A percentile compares a stretch with the other conserved stretches of the same genome.
Evolutionary conservation across 2,113 vertebrate species (phyloP).

Genomic region (Butorides virescens): DNA sequence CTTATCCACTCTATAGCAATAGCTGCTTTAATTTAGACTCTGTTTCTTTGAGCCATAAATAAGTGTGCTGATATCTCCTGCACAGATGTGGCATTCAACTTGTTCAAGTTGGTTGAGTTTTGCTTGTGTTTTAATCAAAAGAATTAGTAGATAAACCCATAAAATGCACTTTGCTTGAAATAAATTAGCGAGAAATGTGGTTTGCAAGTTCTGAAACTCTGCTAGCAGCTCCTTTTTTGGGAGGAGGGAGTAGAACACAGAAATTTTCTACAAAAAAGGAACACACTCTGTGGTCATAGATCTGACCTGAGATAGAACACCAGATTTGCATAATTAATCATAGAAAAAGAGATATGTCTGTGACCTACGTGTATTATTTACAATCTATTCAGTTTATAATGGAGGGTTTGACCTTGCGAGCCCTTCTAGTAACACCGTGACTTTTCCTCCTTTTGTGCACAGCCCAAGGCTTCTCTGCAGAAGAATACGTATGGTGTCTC

Average conservation of each 20-base stretch:
- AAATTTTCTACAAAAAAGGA: constrained; percentile 6
- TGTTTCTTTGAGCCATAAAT: constrained; percentile 81
- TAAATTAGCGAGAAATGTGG: constrained; percentile 55
- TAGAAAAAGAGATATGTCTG: constrained; percentile 44
- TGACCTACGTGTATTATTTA: constrained; percentile 60
- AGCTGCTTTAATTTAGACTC: constrained; percentile 86
- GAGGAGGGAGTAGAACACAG: not conserved
- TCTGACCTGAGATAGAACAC: constrained; percentile 36
- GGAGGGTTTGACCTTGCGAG: constrained; percentile 67
- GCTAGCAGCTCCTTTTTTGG: not conserved
- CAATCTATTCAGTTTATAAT: constrained; percentile 60
- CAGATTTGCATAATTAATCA: constrained; percentile 68
- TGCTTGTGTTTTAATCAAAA: constrained; percentile 74
- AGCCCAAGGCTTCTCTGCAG: not conserved
- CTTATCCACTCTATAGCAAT: constrained; percentile 84
- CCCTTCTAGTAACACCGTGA: not conserved
- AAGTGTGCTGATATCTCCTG: constrained; percentile 71
- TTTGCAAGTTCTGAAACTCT: constrained; percentile 26
- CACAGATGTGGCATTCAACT: constrained; percentile 79
- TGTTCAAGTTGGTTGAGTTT: constrained; percentile 75
- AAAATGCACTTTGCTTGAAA: constrained; percentile 67
- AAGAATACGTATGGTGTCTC: rapidly evolving
- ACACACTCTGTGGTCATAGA: constrained; percentile 4
- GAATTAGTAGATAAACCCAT: constrained; percentile 69
- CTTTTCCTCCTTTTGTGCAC: not conserved